These are phyloP conservation scores for Pristionchus maxplancki DNA, from an alignment of 2,888 invertebrate genomes.

Conservation along the genomic window DNA sequence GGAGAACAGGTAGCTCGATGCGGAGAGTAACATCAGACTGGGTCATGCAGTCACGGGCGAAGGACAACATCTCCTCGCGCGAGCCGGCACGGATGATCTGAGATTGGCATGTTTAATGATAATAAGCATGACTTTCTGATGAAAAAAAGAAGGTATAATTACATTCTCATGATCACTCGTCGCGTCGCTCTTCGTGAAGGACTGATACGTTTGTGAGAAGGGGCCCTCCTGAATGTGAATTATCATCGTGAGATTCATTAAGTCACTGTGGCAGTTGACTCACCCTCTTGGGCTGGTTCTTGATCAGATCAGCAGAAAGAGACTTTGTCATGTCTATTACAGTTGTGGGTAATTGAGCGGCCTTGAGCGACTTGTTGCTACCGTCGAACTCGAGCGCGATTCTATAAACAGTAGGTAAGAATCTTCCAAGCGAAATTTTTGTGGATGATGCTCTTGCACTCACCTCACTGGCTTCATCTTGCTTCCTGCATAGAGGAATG, in stretches of 20 bases:
- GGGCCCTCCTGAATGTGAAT: constrained; percentile 62
- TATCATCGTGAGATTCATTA: no score
- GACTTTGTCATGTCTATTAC: constrained; percentile 53
- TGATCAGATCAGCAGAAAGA: constrained; percentile 57
- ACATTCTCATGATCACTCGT: constrained; percentile 44
- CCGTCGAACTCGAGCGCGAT: constrained; percentile 46
- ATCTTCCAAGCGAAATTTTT: no score
- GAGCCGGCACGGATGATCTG: constrained; percentile 72
- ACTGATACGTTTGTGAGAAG: constrained; percentile 63
- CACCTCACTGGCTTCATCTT: constrained; percentile 46
- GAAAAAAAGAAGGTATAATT: background rate
- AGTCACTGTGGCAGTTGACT: background rate
- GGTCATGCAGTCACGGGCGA: constrained; percentile 73
- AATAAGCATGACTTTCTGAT: background rate
- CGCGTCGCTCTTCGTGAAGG: constrained; percentile 52
- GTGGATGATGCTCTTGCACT: background rate
- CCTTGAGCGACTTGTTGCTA: constrained; percentile 46
- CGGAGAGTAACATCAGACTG: constrained; percentile 77
- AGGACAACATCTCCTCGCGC: constrained; percentile 67
- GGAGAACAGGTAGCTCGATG: constrained; percentile 78
- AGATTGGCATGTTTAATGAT: background rate
- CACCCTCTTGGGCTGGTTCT: constrained; percentile 55
- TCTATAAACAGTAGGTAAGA: no score
- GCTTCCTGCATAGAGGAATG: constrained; percentile 53
- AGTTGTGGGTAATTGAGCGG: background rate